phyloP scores from a whole-genome alignment of 1,140 invertebrate genomes.

The Hylaeus anthracinus region DNA sequence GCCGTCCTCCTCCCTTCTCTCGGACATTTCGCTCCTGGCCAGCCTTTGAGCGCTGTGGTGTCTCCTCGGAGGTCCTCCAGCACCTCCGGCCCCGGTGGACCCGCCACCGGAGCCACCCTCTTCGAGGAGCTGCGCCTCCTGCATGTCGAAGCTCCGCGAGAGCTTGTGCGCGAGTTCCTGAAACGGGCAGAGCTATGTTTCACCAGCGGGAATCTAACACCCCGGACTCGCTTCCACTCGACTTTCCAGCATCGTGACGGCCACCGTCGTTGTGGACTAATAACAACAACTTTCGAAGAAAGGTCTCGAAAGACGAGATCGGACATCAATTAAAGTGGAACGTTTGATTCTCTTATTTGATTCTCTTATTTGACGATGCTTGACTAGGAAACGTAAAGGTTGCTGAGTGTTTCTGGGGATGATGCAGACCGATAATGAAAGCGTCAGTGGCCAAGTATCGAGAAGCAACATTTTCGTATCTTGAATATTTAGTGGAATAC shows the following conservation, averaged over 20 bases:
- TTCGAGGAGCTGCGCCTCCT: constrained; percentile 88
- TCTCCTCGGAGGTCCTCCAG: constrained; percentile 75
- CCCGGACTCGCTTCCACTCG: neutral
- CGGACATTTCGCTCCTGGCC: constrained; percentile 80
- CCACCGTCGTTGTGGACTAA: neutral
- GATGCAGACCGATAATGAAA: no score
- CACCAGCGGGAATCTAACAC: constrained; percentile 1
- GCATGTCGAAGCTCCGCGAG: constrained; percentile 92
- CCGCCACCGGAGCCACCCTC: constrained; percentile 85
- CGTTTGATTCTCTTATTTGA: no score
- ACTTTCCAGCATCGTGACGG: constrained; percentile 34
- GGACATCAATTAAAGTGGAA: no score
- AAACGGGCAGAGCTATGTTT: constrained; percentile 67
- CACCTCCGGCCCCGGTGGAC: constrained; percentile 80
- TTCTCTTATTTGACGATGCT: neutral
- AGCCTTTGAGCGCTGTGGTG: constrained; percentile 77
- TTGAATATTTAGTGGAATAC: no score
- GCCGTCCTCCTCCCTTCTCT: constrained; percentile 83
- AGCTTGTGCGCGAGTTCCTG: constrained; percentile 92
- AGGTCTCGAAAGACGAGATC: no score
- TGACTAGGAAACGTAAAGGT: no score
- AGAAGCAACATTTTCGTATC: no score
- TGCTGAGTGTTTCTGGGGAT: no score
- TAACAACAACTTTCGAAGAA: no score
- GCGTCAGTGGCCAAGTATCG: no score